These are phyloP conservation scores for Nyctibius grandis DNA, from an alignment of 2,797 vertebrate genomes.

Conservation along the genomic window DNA sequence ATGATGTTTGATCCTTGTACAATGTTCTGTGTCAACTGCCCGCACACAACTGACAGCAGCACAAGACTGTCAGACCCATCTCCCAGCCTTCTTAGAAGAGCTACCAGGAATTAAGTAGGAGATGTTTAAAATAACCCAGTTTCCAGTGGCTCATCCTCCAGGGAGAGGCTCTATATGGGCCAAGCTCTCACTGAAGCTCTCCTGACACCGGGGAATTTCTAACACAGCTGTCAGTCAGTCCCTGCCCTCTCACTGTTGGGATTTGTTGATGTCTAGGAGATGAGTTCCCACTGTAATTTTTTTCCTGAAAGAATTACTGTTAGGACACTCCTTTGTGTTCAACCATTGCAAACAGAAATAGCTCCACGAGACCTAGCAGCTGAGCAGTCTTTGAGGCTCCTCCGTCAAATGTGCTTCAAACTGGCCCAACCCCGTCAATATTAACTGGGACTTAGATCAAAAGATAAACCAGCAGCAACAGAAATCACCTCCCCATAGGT, in stretches of 20 bases:
- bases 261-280: not conserved
- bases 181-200: not conserved
- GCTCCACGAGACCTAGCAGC: not conserved
- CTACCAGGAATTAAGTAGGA: not conserved
- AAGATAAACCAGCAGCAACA: not conserved
- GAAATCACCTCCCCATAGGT: not conserved
- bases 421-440: not conserved
- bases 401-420: not conserved
- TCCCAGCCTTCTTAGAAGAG: not conserved
- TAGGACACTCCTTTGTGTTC: not conserved
- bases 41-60: fast-evolving
- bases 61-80: too few species aligned
- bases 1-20: not conserved
- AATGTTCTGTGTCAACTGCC: not conserved
- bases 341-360: fast-evolving
- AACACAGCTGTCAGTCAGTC: not conserved
- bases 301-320: not conserved
- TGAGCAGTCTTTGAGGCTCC: not conserved
- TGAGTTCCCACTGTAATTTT: not conserved
- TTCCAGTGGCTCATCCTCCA: not conserved
- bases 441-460: not conserved
- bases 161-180: not conserved
- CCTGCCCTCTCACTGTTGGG: not conserved
- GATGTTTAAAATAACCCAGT: not conserved
- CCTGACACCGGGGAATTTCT: fast-evolving